These are phyloP conservation scores for Lampris incognitus DNA, from an alignment of 2,113 vertebrate species.

Conservation along the genomic window DNA sequence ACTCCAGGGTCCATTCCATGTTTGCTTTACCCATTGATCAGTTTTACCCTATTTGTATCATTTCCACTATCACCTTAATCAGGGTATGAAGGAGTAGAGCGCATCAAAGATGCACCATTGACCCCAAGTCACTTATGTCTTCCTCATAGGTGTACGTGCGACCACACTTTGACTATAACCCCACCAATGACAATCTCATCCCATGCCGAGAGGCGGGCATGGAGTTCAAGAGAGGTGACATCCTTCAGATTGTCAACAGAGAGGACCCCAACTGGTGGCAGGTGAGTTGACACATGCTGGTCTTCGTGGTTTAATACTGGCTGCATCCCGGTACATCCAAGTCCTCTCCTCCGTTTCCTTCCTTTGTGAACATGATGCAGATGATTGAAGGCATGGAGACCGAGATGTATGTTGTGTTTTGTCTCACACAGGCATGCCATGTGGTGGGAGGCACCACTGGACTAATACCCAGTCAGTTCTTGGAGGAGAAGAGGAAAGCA, in stretches of 20 bases:
- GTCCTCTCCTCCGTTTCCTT: not conserved
- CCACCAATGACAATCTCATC: slow-evolving; percentile 93
- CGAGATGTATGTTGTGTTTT: no score
- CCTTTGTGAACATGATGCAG: not conserved
- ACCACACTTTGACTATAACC: slow-evolving; percentile 98
- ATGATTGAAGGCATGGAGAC: no score
- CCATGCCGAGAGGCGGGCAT: slow-evolving; percentile 97
- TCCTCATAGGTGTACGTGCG: slow-evolving; percentile 92
- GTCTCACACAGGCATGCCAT: slow-evolving; percentile 87
- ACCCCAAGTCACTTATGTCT: not conserved
- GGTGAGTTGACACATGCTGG: slow-evolving; percentile 77
- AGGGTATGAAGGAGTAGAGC: no score
- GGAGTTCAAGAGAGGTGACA: slow-evolving; percentile 92
- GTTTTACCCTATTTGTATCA: not conserved
- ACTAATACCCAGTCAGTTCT: slow-evolving; percentile 97
- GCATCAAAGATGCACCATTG: no score
- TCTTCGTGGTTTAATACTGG: not conserved
- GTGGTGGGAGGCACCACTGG: slow-evolving; percentile 93
- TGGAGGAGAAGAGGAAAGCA: slow-evolving; percentile 98
- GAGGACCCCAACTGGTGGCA: slow-evolving; percentile 99
- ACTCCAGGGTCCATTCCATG: not conserved
- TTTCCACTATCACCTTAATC: no score
- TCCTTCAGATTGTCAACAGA: slow-evolving; percentile 97
- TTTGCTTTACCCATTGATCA: not conserved
- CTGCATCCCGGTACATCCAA: not conserved